Base-by-base conservation (phyloP, 2,113 vertebrate species). In the Crotalus tigris region DNA sequence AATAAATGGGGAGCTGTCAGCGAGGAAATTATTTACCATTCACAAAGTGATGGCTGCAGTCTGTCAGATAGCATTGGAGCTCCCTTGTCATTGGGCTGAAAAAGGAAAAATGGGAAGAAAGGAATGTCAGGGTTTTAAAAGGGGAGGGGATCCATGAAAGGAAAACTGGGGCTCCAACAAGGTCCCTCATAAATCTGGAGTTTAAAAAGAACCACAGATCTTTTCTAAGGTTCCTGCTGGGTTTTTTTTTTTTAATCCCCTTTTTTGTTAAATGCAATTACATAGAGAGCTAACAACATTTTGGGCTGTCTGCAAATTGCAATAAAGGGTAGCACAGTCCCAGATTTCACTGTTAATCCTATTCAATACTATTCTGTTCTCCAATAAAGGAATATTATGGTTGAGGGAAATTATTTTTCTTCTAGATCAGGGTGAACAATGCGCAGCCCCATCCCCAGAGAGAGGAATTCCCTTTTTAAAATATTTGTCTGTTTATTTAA, bases 1-100 rank as follows among this genome's bases (percentile, higher is more conserved):
- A 58, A 95, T 96, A 97, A 97, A 97, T 96, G 96, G 96, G 97
- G 95, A 95, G 94, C 97, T 97, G 96, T 98, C 97, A 97, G 91
- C 95, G 96, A 95, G 97, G 96, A 97, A 97, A 98, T 97, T 94
- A 95, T 95, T 97, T 96, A 89, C 95, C 95, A 97, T 97, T 97
- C 96, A 94, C 93, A 59, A 95, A 91, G 95, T 92, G 96, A 97
- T 95, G 93, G 96, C 94, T 1, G 96, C 94, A 94, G 96, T 94
- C 96, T 97, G 97, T 95, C 96, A 97, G 96, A 97, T 95, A 96
- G 96, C 93, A 2, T 94, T 95, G 92, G 95, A 95, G 96, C 94
- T 24, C 23, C 93, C 93, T 94, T 94, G 96, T 93, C 96, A 96
- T 87, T 17, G 3, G 33, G 93, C 94, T 93, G 93, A 93, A 96